Evolutionary conservation across 2,888 invertebrate genomes (phyloP).

Genomic region (Aphodius granarius): DNA sequence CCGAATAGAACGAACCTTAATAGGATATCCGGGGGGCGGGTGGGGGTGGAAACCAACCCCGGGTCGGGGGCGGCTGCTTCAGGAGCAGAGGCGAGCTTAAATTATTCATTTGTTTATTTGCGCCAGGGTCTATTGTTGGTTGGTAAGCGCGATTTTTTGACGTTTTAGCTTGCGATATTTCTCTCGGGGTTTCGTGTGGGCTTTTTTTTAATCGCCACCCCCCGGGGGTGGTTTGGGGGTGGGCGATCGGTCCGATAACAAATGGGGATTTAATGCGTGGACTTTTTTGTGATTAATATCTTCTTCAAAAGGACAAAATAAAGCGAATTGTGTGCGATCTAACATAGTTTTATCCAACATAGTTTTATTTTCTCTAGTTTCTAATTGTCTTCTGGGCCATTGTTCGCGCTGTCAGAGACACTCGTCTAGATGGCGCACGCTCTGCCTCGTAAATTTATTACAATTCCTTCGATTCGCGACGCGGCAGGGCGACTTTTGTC

Average conservation of each 20-base stretch:
- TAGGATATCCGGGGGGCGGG: neutral
- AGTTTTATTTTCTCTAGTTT: no score
- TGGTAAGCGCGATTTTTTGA: neutral
- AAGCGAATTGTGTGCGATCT: no score
- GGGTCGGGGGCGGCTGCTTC: neutral
- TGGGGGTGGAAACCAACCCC: neutral
- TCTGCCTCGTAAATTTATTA: neutral
- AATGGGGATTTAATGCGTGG: no score
- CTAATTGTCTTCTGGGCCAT: neutral
- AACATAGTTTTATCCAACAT: no score
- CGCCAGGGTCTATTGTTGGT: neutral
- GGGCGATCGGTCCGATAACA: no score
- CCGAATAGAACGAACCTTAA: neutral
- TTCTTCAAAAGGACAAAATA: no score
- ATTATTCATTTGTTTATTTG: neutral
- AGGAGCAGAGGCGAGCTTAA: neutral
- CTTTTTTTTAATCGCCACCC: neutral
- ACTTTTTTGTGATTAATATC: no score
- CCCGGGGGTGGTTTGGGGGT: neutral
- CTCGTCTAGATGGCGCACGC: neutral
- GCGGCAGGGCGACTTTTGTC: neutral
- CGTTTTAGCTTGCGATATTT: neutral
- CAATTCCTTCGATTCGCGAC: neutral
- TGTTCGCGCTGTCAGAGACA: neutral
- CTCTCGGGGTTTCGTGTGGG: neutral